Evolutionary conservation across 53 echinoderm and acorn worm genomes (phyloP), one percentile per base, ranked within the genome.

Genomic region (Zoroaster sp.): DNA sequence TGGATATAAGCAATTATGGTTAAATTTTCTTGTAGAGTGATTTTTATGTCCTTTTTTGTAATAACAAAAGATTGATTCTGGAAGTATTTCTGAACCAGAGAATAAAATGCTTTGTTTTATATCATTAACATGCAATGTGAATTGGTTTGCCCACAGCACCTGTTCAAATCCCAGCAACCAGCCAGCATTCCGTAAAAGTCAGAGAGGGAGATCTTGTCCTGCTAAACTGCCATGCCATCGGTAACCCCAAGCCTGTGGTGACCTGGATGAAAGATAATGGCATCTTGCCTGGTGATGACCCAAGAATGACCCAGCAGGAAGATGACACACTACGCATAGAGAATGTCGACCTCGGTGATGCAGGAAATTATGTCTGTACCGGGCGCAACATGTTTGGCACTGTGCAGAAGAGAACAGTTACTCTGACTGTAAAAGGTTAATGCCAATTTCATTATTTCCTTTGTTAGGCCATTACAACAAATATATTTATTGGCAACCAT

Each of bases 351-450:
- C 77, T 95, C 28, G 83, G 91, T 9, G 97, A 97, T 73, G 81
- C 93, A 3, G 97, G 97, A 4, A 93, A 90, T 74, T 97, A 97
- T 40, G 49, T 73, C 36, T 97, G 97, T 43, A 97, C 95, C 0
- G 97, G 95, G 6, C 87, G 87, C 59, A 95, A 90, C 72, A 86
- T 87, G 73, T 88, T 92, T 47, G 95, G 95, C 39, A 91, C 87
- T 18, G 76, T 97, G 28, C 93, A 95, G 77, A 90, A 86, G 74
- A 91, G 80, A 73, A 85, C 88, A 4, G 83, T 93, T 34, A 97
- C 93, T 17, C 93, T 97, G 18, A 91, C 93, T 4, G 93, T 97
- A 15, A 88, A 97, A 92, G 97, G 97, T 97, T 74, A 81, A 0
- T 1, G 9, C 35, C 10, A 20, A 23, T 55, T 20, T 53, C 1